phyloP scores from a whole-genome alignment of 2,797 vertebrate species.

The Lepilemur septentrionalis region DNA sequence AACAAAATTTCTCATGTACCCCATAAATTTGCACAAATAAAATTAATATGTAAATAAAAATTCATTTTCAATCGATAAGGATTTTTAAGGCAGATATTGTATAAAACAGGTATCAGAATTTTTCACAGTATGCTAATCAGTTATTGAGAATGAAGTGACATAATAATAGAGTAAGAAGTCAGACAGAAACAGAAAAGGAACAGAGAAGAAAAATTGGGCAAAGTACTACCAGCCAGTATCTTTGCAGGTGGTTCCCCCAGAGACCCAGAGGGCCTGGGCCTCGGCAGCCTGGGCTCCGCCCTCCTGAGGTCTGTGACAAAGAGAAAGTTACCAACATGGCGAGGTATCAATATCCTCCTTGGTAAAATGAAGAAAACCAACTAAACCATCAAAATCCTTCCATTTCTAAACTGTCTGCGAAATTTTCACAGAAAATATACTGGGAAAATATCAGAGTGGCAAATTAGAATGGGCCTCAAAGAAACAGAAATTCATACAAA shows the following conservation, averaged over 20 bases:
- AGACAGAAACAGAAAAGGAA: conserved; percentile 16
- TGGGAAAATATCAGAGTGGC: neutral
- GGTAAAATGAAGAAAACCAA: neutral
- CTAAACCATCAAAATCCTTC: neutral
- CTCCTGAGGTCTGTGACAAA: neutral
- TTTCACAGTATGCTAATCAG: neutral
- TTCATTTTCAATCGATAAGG: neutral
- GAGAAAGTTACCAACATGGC: neutral
- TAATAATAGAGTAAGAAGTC: neutral
- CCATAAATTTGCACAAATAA: neutral
- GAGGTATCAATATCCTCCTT: neutral
- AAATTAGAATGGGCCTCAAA: neutral
- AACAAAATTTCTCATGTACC: neutral
- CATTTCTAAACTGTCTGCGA: neutral
- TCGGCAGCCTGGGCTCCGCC: neutral
- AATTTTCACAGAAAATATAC: neutral
- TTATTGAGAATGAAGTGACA: conserved; percentile 6
- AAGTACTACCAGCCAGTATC: neutral
- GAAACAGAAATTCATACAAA: neutral
- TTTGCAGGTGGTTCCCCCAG: neutral
- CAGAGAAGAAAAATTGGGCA: neutral
- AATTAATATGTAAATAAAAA: neutral
- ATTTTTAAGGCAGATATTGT: neutral
- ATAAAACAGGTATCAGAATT: neutral
- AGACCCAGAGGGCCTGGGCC: neutral